A percentile compares a stretch with the other conserved stretches of the same genome.
Conservation (phyloP, 2,888 invertebrate species). For the Nephrotoma appendiculata region DNA sequence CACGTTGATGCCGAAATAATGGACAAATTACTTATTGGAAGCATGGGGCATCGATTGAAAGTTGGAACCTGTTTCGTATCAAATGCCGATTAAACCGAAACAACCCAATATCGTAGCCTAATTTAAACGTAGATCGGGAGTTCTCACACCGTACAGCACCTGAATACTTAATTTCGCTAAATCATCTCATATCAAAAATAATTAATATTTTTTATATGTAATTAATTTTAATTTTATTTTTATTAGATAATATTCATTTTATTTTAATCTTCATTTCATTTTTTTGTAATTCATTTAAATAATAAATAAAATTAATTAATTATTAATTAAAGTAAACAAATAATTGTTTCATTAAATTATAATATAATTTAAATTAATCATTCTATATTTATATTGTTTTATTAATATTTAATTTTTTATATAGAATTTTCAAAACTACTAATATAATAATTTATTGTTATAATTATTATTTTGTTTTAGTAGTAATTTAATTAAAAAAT, state of each 20-base stretch:
- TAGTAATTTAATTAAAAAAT: not conserved
- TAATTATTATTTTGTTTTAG: not conserved
- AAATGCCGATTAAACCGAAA: too few relatives aligned
- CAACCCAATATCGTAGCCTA: too few relatives aligned
- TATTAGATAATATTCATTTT: not conserved
- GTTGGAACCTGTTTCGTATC: too few relatives aligned
- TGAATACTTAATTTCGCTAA: too few relatives aligned
- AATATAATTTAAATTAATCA: not conserved
- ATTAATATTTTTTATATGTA: not conserved
- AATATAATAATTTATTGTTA: not conserved
- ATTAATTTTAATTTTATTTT: not conserved
- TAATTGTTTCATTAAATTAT: not conserved
- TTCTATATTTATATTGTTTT: not conserved
- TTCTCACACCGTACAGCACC: too few relatives aligned
- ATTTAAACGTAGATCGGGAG: too few relatives aligned
- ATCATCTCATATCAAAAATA: too few relatives aligned
- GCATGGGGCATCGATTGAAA: too few relatives aligned
- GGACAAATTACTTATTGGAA: too few relatives aligned
- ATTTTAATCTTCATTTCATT: not conserved
- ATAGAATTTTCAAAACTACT: not conserved
- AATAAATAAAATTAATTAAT: not conserved
- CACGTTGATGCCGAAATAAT: too few relatives aligned
- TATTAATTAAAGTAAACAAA: not conserved
- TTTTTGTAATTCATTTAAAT: not conserved
- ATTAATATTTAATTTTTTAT: not conserved